Percentiles rank a stretch among this genome's conserved stretches.
Evolutionary conservation across 2,113 vertebrate species (phyloP).

Genomic region (Procavia capensis): DNA sequence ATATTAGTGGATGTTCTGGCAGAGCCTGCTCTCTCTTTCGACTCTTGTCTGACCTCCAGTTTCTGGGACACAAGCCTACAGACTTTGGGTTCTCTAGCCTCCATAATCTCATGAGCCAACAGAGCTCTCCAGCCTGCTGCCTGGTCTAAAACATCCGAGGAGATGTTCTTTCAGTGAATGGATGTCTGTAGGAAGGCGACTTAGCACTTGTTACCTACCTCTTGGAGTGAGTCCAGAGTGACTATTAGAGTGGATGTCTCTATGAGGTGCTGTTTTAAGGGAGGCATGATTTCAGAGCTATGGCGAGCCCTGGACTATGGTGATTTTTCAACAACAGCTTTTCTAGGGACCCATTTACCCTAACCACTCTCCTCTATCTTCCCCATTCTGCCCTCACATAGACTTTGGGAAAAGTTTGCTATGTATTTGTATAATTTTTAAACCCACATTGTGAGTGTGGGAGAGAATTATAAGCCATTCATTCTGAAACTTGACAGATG

Average conservation of each 20-base stretch:
- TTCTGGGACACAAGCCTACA: not conserved
- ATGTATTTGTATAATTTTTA: not conserved
- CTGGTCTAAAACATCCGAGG: not conserved
- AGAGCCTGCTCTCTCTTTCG: not conserved
- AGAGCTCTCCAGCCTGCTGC: not conserved
- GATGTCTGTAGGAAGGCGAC: not conserved
- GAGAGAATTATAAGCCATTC: not conserved
- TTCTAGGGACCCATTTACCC: not conserved
- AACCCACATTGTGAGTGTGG: not conserved
- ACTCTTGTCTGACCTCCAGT: not conserved
- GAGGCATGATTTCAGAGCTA: not conserved
- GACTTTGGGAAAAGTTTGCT: not conserved
- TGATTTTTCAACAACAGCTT: no score
- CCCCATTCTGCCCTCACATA: not conserved
- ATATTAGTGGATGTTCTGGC: not conserved
- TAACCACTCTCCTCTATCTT: rapidly evolving
- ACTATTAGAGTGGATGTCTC: not conserved
- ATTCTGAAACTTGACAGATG: not conserved
- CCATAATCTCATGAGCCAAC: not conserved
- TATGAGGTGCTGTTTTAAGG: rapidly evolving
- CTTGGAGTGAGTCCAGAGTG: not conserved
- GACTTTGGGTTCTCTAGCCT: not conserved
- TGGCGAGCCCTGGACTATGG: not conserved
- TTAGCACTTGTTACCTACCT: rapidly evolving
- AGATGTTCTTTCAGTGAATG: not conserved